Base-by-base conservation (phyloP, 1,140 invertebrate species). In the Drosophila funebris region DNA sequence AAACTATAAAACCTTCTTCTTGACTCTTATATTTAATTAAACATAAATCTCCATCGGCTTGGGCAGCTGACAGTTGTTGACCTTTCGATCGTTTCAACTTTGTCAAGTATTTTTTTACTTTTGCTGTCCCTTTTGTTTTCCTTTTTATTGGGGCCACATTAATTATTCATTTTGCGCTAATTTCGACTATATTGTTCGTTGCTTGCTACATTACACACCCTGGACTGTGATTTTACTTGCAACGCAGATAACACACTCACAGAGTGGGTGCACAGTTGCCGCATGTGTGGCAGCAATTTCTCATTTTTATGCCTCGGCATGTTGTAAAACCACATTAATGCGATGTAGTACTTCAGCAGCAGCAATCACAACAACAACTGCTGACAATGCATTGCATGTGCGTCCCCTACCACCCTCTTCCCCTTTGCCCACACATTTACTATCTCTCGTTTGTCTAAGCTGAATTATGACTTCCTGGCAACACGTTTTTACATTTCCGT, bases 91-190 rank as follows among this genome's bases (percentile, higher is more conserved):
- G 13, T 48, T 22, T 31, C 18, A 20, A 41, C 39, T 53, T 41
- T 48, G 29, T 27, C n/a, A 41, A 39, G 24, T 16, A 9, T 44
- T 56, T 6, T 14, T 37, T 46, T 18, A 37, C 33, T 14, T 43
- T 8, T 24, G 43, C 24, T 33, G 43, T 29, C 9, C 37, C 50
- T 46, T 46, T 63, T 76, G 72, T 64, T 46, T 69, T 44, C 16
- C 41, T 48, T 67, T 84, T 79, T 85, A 87, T 87, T 85, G 70
- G 46, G 78, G 83, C 44, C 75, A 60, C 76, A 77, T 88, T 88
- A 88, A 88, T 88, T 83, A 88, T 88, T 88, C 84, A 88, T 88
- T 88, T 87, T 83, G 84, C 83, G 83, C 84, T 88, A 89, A 88
- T 88, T 88, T 88, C 66, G 76, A 76, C 68, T 76, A 79, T 81